These are phyloP conservation scores for Aphelocoma coerulescens DNA, from an alignment of 2,113 vertebrate species.

Conservation along the genomic window DNA sequence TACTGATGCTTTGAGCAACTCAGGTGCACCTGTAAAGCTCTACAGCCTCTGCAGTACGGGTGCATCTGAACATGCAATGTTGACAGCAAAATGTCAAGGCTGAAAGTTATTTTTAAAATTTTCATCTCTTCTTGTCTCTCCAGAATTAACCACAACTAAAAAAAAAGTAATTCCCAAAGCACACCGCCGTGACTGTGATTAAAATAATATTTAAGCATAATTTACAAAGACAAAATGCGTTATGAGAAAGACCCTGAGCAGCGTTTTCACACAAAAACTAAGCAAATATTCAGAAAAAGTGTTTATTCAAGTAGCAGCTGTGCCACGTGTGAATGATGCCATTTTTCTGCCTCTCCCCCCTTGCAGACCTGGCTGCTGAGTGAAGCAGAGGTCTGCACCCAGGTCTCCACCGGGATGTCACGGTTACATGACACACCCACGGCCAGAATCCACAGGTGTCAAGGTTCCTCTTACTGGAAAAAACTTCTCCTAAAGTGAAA, in stretches of 20 bases:
- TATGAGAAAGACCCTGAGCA: not conserved
- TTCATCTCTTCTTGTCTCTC: not conserved
- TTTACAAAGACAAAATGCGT: not conserved
- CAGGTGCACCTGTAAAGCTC: not conserved
- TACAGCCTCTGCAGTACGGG: not conserved
- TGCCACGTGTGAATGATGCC: accelerated
- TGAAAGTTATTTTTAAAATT: not conserved
- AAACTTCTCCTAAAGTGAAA: not conserved
- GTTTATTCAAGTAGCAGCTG: not conserved
- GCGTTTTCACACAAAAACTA: not conserved
- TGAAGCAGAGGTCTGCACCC: not conserved
- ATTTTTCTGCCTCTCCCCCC: not conserved
- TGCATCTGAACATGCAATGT: not conserved
- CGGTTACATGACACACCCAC: accelerated
- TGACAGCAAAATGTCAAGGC: not conserved
- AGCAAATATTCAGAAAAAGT: not conserved
- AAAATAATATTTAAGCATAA: not conserved
- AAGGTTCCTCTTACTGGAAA: not conserved
- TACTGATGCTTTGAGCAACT: not conserved
- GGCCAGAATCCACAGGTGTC: not conserved
- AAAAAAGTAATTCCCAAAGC: not conserved
- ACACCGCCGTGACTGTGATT: not conserved
- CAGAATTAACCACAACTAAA: not conserved
- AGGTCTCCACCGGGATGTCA: not conserved
- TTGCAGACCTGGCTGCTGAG: not conserved